These are phyloP conservation scores for Caprella mutica DNA, from an alignment of 2,888 invertebrate genomes.

Conservation along the genomic window DNA sequence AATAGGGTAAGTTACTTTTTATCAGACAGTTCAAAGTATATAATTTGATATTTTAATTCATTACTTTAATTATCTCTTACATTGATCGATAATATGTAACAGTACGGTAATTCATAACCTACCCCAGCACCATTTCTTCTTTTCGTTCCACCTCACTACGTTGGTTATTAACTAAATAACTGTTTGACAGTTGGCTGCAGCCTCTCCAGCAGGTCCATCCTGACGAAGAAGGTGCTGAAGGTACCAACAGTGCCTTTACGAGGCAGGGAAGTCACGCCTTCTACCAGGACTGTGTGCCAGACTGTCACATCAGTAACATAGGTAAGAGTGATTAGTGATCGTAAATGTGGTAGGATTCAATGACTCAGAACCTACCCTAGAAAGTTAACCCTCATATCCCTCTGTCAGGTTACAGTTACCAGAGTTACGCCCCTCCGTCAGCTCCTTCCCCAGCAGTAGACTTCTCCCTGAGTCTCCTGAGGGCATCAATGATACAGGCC, in stretches of 20 bases:
- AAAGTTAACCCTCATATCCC: no score
- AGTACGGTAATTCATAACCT: no score
- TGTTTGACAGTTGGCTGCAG: constrained; percentile 21
- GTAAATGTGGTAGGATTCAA: no score
- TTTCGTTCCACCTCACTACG: no score
- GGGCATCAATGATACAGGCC: constrained; percentile 23
- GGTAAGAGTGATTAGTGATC: no score
- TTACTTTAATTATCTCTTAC: no score
- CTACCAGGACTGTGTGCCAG: constrained; percentile 16
- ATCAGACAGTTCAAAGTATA: no score
- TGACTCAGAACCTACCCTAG: no score
- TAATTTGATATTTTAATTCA: no score
- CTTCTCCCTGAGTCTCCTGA: constrained; percentile 23
- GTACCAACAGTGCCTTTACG: constrained; percentile 19
- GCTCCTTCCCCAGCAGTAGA: constrained; percentile 20
- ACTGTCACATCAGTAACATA: constrained; percentile 22
- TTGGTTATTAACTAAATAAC: not conserved
- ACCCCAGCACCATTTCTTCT: no score
- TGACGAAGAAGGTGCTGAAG: constrained; percentile 6
- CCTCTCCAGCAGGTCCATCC: constrained; percentile 11
- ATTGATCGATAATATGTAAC: no score
- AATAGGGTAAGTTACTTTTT: no score
- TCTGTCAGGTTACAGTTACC: constrained; percentile 26
- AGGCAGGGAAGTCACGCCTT: constrained; percentile 32
- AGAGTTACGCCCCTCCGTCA: constrained; percentile 20